Base-by-base conservation (phyloP, 2,888 invertebrate species). In the Caenorhabditis sp. region DNA sequence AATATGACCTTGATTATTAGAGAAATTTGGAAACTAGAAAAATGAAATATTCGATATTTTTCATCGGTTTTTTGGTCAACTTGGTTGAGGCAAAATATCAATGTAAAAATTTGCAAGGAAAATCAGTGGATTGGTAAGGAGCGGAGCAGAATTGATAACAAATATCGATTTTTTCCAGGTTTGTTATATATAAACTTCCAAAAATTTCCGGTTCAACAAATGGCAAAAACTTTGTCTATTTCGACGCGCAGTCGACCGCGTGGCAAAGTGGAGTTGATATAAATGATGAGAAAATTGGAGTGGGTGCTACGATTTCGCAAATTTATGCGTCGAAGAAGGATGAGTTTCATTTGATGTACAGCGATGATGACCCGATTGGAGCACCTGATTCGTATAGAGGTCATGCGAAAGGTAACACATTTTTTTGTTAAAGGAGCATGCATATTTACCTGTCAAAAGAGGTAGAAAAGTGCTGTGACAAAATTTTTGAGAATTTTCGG, bases 181-280 rank as follows among this genome's bases (percentile, higher is more conserved):
- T 81, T 60, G 76, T 81, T 12, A 78, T 81, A 14, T 81, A 83
- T 67, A 84, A 84, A 51, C 67, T 82, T 17, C 84, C 84, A 17
- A 71, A 70, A 59, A 66, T 68, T 10, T 57, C 57, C n/a, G 61
- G 54, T 21, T 51, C 66, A 1, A 62, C 69, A 19, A 49, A 36
- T 14, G 80, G 81, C 8, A 68, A 66, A 55, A 74, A 69, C 19
- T 79, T 78, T 31, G 62, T 78, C 23, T 84, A 83, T 54, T 61
- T 77, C 23, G 84, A 83, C 55, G 50, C 65, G 27, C 69, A 81
- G 23, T 67, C 76, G 10, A 73, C 70, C 24, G 27, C 61, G 19
- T 76, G 75, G 79, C 53, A 50, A 5, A 60, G 60, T 5, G 58
- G 62, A 19, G 67, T 59, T 49, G 55, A 68, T 27, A 81, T 82